phyloP scores from a whole-genome alignment of 1,140 invertebrate species.

The Nasonia giraulti region DNA sequence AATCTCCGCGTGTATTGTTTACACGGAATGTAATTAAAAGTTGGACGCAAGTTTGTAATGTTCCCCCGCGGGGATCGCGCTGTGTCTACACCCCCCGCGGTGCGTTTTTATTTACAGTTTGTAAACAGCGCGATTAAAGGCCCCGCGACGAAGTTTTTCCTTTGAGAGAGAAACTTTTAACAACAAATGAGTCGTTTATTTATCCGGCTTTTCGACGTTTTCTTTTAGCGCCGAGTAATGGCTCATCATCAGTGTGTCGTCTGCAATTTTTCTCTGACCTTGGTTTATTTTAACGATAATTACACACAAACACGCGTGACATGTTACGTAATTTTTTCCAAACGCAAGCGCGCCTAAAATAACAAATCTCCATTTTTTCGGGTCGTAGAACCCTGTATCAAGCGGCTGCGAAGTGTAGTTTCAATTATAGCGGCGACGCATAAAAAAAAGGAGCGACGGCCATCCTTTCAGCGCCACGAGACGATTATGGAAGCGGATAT shows the following conservation, averaged over 20 bases:
- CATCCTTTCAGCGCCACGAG: constrained; percentile 42
- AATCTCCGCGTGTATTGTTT: too few species aligned
- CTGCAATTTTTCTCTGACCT: neutral
- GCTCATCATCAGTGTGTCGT: too few species aligned
- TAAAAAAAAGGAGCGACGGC: constrained; percentile 10
- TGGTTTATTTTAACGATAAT: neutral
- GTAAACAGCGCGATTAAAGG: too few species aligned
- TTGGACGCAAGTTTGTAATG: too few species aligned
- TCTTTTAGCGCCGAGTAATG: neutral
- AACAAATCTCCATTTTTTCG: neutral
- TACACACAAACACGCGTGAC: neutral
- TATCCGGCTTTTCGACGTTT: neutral
- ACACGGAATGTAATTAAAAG: too few species aligned
- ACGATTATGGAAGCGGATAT: constrained; percentile 55
- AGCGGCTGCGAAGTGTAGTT: neutral
- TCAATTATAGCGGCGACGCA: neutral
- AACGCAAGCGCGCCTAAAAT: neutral
- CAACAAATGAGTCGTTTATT: too few species aligned
- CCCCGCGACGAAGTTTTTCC: too few species aligned
- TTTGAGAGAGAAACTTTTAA: too few species aligned
- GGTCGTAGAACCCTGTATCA: neutral
- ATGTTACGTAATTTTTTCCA: neutral
- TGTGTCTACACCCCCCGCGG: too few species aligned
- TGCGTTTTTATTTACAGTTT: too few species aligned
- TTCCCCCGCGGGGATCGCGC: too few species aligned